Base-by-base conservation (phyloP, 2,113 vertebrate species). In the Carassius gibelio region DNA sequence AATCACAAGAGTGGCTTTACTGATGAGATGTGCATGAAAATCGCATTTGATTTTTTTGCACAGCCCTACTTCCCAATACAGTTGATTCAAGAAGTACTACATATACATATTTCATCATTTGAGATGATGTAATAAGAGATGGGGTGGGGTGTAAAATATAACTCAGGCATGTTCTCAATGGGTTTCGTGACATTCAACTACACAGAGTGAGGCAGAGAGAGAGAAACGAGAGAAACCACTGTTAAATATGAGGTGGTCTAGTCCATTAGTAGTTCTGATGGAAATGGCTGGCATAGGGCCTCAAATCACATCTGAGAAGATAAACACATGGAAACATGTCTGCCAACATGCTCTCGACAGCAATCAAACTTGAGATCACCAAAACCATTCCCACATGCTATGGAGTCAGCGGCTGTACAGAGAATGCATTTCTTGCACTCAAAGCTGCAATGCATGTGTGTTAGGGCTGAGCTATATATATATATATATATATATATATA, bases 351-450 rank as follows among this genome's bases (percentile, higher is more conserved):
- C 23, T 57, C 45, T 45, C n/a, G 11, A 48, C 83, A 77, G 74
- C 45, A 68, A 66, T 84, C 71, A 52, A 77, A 52, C 61, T 30
- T 10, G 5, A 62, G 0, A 68, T 68, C 74, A 17, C 42, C 26
- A 14, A 81, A 81, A 81, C 5, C 45, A 68, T 59, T 78, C 50
- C 64, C 50, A 83, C 62, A 10, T 19, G 66, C 45, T 13, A 26
- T 8, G 64, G 34, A 83, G 61, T 48, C 50, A 61, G 66, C 19
- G 36, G 34, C 42, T 66, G 36, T 30, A 69, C 15, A 86, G 23
- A 66, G 66, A 85, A 23, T 3, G 21, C 75, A 72, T 79, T 69
- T 85, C 21, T 75, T 85, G 62, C 10, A 7, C 30, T 78, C 30
- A 26, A 68, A 66, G 45, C 71, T 10, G 7, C 71, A 45, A 30